Conservation (phyloP, 1,140 invertebrate species). For the Drosophila elegans region DNA sequence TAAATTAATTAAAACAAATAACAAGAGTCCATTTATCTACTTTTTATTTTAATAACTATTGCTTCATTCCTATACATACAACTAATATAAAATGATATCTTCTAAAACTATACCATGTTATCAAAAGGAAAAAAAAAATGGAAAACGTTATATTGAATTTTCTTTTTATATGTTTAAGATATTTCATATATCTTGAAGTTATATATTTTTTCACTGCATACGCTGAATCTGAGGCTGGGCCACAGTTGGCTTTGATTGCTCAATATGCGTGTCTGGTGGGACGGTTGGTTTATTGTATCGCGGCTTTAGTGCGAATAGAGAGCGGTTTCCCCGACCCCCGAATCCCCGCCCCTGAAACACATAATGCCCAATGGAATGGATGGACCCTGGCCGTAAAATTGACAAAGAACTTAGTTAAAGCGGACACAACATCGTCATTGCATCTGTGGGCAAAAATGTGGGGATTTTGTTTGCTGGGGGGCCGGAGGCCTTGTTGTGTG, state of each 20-base stretch:
- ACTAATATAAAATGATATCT: too few species aligned
- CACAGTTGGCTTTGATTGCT: conserved; percentile 81
- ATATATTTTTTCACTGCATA: neutral
- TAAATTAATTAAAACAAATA: too few species aligned
- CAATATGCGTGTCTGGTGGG: conserved; percentile 68
- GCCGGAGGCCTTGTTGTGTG: conserved; percentile 6
- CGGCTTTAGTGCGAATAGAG: conserved; percentile 74
- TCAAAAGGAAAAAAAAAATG: too few species aligned
- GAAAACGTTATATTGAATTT: neutral
- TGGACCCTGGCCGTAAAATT: conserved; percentile 48
- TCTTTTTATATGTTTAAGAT: too few species aligned
- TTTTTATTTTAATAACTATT: too few species aligned
- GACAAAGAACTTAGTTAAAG: conserved; percentile 77
- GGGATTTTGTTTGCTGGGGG: neutral
- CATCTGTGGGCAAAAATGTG: conserved; percentile 32
- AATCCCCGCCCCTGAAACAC: conserved; percentile 13
- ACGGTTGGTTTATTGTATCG: conserved; percentile 70
- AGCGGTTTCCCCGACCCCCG: conserved; percentile 8
- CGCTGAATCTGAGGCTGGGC: conserved; percentile 12
- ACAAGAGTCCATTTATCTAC: too few species aligned
- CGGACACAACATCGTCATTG: conserved; percentile 30
- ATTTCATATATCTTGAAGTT: too few species aligned
- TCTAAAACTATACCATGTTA: too few species aligned
- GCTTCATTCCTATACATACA: too few species aligned
- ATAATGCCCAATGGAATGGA: conserved; percentile 56